Base-by-base conservation (phyloP, 2,113 vertebrate species). In the Perca flavescens region DNA sequence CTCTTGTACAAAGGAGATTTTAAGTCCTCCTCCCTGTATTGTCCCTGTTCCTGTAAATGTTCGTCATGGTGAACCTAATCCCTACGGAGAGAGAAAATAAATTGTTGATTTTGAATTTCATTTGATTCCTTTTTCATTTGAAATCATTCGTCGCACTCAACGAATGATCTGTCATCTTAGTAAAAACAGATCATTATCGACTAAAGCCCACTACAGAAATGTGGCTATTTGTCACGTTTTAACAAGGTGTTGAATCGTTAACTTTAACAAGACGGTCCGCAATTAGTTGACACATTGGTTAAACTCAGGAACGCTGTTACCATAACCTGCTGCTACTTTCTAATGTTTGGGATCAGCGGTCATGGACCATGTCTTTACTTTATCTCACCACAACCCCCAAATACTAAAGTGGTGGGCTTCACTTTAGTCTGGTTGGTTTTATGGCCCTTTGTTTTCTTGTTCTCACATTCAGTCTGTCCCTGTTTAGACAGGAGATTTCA, bases 21-120 rank as follows among this genome's bases (percentile, higher is more conserved):
- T 63, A 49, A 88, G 84, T 76, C 78, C 84, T 93, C 85, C 85
- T 79, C 83, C 78, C 79, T 80, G 74, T 83, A 83, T 91, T 93
- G 82, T 90, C 89, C 86, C 79, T 78, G 86, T 92, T 87, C 82
- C 78, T 94, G 87, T 94, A 91, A 91, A 88, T 92, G 89, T 95
- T 92, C 86, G 75, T 90, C 88, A 83, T 80, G 66, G 86, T 86
- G 83, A 43, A 93, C 79, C 82, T 77, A 75, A 90, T 91, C 83
- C 91, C 89, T 40, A 40, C 71, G 87, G 86, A 90, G 84, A 95
- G 86, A 88, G 74, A 89, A 91, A 95, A 95, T 94, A 94, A 94
- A 95, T 83, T 53, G 81, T 88, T 76, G 46, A 88, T 91, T 94
- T 94, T 85, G 28, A 88, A n/a, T 81, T 83, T 81, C 87, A 62